Evolutionary conservation across 2,888 invertebrate species (phyloP).

Genomic region (Cryptocephalus primarius): DNA sequence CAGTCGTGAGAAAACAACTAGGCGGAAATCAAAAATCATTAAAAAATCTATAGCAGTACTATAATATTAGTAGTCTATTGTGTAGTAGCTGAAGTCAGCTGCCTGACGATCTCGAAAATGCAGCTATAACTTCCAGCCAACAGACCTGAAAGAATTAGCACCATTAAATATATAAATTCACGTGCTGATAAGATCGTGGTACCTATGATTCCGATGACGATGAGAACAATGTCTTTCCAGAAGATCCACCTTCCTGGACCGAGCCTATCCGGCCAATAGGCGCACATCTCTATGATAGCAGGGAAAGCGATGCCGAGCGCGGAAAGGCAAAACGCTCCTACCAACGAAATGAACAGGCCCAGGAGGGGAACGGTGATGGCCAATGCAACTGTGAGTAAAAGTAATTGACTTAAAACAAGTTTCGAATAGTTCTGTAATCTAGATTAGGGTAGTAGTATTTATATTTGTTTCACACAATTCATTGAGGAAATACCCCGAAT

Average conservation of each 20-base stretch:
- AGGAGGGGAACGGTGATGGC: conserved; percentile 59
- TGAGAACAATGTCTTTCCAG: conserved; percentile 40
- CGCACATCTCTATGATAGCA: conserved; percentile 62
- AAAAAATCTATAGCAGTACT: too few relatives aligned
- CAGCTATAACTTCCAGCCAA: conserved; percentile 48
- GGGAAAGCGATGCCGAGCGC: conserved; percentile 65
- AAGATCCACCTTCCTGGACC: conserved; percentile 39
- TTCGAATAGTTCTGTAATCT: too few relatives aligned
- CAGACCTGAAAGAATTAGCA: conserved; percentile 34
- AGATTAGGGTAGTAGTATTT: too few relatives aligned
- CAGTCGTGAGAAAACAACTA: too few relatives aligned
- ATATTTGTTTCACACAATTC: too few relatives aligned
- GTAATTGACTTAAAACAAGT: neutral
- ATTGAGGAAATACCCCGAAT: too few relatives aligned
- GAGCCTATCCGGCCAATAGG: conserved; percentile 52
- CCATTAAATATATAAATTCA: neutral
- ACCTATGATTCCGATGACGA: conserved; percentile 35
- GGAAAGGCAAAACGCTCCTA: conserved; percentile 63
- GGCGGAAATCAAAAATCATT: too few relatives aligned
- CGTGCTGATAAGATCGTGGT: neutral
- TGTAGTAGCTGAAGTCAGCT: conserved; percentile 10
- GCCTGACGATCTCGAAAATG: conserved; percentile 39
- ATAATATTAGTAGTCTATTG: too few relatives aligned
- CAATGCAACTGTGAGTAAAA: conserved; percentile 56
- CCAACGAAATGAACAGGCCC: conserved; percentile 63